Base-by-base conservation (phyloP, 1,140 invertebrate genomes). In the Mya arenaria region DNA sequence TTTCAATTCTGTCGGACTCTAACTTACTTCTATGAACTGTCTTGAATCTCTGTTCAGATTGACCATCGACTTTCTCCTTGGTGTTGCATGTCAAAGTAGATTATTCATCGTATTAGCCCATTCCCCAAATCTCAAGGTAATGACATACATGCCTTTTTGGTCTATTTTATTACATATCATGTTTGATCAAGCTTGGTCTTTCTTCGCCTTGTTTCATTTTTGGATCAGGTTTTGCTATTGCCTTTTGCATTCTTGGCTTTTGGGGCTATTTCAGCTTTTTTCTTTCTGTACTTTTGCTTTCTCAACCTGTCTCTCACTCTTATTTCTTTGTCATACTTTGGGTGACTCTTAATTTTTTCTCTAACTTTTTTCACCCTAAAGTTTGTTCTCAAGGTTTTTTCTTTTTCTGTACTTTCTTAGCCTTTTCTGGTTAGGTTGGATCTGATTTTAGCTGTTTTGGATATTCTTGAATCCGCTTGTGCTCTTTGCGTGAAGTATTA, bases 191-290 rank as follows among this genome's bases (percentile, higher is more conserved):
- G 19, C 5, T 56, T 56, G n/a, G n/a, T 5, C 30, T 28, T 56
- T 19, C n/a, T n/a, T 56, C 5, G 6, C 19, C 19, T 56, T 56
- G n/a, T 56, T 56, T 8, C 5, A 56, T 19, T 56, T 56, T 56
- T 56, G 55, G 55, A n/a, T 56, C 55, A 56, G 55, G 55, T 56
- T 56, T 56, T 56, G 55, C 55, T n/a, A n/a, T n/a, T n/a, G n/a
- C n/a, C n/a, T 28, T 56, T 56, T 56, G 55, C 55, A 56, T 5
- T 56, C 55, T 56, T n/a, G 55, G 55, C 55, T 56, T 56, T 56
- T 56, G 5, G 55, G n/a, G n/a, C n/a, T n/a, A n/a, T n/a, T n/a
- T n/a, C n/a, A n/a, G 5, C 19, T 56, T 56, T 56, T n/a, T 5
- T 56, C 55, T 8, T 56, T 56, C 55, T 56, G 19, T 56, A 56